Evolutionary conservation across 2,888 invertebrate species (phyloP).

Genomic region (Troglohyphantes excavatus): DNA sequence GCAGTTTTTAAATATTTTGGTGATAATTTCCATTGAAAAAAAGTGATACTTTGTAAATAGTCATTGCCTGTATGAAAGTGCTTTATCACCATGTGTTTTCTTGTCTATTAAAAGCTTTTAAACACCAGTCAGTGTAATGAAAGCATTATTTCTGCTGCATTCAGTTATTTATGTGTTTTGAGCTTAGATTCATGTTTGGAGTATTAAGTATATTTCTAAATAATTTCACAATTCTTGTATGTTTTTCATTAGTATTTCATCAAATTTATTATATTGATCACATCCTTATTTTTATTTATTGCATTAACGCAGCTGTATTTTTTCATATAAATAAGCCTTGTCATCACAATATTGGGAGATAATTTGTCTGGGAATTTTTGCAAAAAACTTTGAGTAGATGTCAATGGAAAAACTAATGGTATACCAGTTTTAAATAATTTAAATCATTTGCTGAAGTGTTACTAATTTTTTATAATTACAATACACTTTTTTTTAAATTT

Average conservation of each 20-base stretch:
- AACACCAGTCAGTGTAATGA: constrained; percentile 29
- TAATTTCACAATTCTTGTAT: neutral
- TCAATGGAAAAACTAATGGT: too few species aligned
- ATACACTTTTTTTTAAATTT: too few species aligned
- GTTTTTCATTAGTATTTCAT: neutral
- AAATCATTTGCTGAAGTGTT: too few species aligned
- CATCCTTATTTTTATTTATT: neutral
- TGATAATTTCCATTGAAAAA: constrained; percentile 58
- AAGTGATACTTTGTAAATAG: constrained; percentile 76
- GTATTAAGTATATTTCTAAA: constrained; percentile 3
- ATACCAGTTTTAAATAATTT: too few species aligned
- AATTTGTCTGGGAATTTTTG: too few species aligned
- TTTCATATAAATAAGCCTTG: too few species aligned
- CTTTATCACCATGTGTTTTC: constrained; percentile 34
- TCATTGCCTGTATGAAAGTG: constrained; percentile 53
- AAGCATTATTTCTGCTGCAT: constrained; percentile 55
- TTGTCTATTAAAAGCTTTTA: constrained; percentile 8
- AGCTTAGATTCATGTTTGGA: constrained; percentile 44
- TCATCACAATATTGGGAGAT: too few species aligned
- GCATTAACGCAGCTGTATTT: neutral
- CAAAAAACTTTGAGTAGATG: too few species aligned
- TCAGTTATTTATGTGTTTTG: constrained; percentile 44
- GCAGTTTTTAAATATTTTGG: constrained; percentile 13
- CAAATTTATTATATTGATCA: neutral
- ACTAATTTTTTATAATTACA: too few species aligned